Evolutionary conservation across 2,797 vertebrate species (phyloP).

Genomic region (Sebastes oblongus): DNA sequence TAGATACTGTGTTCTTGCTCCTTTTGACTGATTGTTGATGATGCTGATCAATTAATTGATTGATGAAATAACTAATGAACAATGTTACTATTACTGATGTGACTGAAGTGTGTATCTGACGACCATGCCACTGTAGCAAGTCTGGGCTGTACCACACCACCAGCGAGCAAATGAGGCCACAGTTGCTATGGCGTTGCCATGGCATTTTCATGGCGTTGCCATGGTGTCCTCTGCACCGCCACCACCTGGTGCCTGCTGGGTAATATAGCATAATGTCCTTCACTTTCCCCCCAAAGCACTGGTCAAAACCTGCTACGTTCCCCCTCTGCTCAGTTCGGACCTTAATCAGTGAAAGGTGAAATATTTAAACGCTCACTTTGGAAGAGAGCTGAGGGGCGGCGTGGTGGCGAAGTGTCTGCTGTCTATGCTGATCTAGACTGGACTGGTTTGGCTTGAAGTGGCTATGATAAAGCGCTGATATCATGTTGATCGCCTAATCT

Average conservation of each 20-base stretch:
- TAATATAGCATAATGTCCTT: slow-evolving; percentile 80
- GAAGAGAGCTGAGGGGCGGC: slow-evolving; percentile 46
- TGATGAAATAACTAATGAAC: slow-evolving; percentile 79
- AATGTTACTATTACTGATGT: slow-evolving; percentile 80
- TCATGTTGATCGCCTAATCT: slow-evolving; percentile 19
- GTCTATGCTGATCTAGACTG: slow-evolving; percentile 68
- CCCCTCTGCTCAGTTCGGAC: slow-evolving; percentile 50
- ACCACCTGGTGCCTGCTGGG: slow-evolving; percentile 81
- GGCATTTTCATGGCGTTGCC: slow-evolving; percentile 77
- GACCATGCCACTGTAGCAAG: slow-evolving; percentile 85
- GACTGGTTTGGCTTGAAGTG: slow-evolving; percentile 63
- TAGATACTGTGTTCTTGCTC: slow-evolving; percentile 91
- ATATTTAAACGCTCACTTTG: slow-evolving; percentile 49
- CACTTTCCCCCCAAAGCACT: slow-evolving; percentile 63
- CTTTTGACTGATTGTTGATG: slow-evolving; percentile 86
- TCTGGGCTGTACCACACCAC: slow-evolving; percentile 84
- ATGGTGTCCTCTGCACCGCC: slow-evolving; percentile 78
- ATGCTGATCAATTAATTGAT: slow-evolving; percentile 82
- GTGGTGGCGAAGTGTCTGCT: slow-evolving; percentile 50
- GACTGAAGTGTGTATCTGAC: slow-evolving; percentile 84
- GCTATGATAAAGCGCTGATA: slow-evolving; percentile 17
- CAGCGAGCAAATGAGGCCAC: slow-evolving; percentile 77
- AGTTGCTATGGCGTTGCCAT: slow-evolving; percentile 81
- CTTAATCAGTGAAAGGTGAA: slow-evolving; percentile 49
- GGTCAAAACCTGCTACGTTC: slow-evolving; percentile 63